Conservation (phyloP, 2,888 invertebrate species). For the Furcula furcula region DNA sequence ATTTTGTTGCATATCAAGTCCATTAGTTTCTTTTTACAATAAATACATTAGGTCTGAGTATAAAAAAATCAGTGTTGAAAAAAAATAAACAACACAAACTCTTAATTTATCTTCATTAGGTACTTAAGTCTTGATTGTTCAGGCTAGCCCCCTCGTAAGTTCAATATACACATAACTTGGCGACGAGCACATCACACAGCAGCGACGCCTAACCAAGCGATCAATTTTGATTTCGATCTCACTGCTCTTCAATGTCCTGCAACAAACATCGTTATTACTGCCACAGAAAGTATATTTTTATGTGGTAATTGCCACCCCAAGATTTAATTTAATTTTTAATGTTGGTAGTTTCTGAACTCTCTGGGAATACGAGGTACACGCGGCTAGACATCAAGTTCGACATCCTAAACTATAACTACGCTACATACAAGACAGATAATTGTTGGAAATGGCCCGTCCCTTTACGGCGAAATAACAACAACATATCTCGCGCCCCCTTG, state of each 20-base stretch:
- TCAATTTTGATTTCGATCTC: slow-evolving; percentile 64
- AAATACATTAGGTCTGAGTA: slow-evolving; percentile 76
- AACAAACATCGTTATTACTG: no score
- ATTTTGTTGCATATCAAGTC: slow-evolving; percentile 77
- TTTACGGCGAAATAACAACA: no score
- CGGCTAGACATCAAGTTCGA: no score
- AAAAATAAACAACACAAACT: slow-evolving; percentile 70
- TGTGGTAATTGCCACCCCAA: no score
- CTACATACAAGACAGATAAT: no score
- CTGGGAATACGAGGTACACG: no score
- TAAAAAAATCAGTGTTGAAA: slow-evolving; percentile 72
- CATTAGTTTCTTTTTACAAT: slow-evolving; percentile 75
- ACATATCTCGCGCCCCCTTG: no score
- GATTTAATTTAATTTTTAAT: no score
- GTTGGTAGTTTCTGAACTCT: no score
- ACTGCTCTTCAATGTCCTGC: slow-evolving; percentile 56
- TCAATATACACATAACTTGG: slow-evolving; percentile 52
- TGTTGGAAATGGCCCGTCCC: no score
- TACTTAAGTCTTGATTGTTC: slow-evolving; percentile 64
- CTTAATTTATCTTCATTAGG: slow-evolving; percentile 55
- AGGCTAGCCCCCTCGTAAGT: slow-evolving; percentile 52
- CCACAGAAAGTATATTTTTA: no score
- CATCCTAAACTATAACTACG: no score
- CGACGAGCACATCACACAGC: slow-evolving; percentile 48
- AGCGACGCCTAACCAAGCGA: slow-evolving; percentile 50